Evolutionary conservation across 2,888 invertebrate genomes (phyloP), one percentile per base, ranked within the genome.

Genomic region (Apotomis capreana): DNA sequence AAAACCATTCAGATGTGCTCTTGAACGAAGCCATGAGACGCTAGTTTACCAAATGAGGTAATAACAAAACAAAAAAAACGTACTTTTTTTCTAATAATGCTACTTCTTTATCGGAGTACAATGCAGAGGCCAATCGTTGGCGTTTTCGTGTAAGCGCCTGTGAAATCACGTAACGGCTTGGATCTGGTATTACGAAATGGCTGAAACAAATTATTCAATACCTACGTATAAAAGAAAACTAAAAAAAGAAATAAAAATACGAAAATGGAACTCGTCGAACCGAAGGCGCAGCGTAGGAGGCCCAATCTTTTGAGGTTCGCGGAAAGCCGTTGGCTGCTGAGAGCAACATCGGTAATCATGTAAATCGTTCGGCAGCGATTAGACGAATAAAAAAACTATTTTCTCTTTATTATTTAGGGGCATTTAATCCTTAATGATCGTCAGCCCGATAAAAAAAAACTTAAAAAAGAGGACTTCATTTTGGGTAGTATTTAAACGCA

Each of bases 131-230:
- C 5, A 65, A 8, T n/a, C 5, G 8, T 57, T 65, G 46, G 26
- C 55, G 55, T 26, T 46, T 26, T 6, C 46, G 65, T 36, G n/a
- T 26, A 26, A 65, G 46, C 4, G 55, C 65, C 46, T 57, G 26
- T 8, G 8, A 6, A 49, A 49, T 9, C 65, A 57, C 46, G 36
- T 57, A 64, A 40, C 40, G 40, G 37, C 15, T 44, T 9, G 54
- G 26, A 44, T 65, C 46, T 9, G 44, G 55, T 57, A 46, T 55
- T 8, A 57, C n/a, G 15, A 65, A 57, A 36, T 44, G 26, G 55
- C 65, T 65, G 65, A 46, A 65, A 65, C 65, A 65, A 65, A 51
- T 37, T 52, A 46, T 15, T 54, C 15, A 26, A 26, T 26, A 26
- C 37, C 13, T 63, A 52, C 4, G 54, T 26, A 12, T n/a, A 44